Base-by-base conservation (phyloP, 1,140 invertebrate genomes). In the Eufriesea mexicana region DNA sequence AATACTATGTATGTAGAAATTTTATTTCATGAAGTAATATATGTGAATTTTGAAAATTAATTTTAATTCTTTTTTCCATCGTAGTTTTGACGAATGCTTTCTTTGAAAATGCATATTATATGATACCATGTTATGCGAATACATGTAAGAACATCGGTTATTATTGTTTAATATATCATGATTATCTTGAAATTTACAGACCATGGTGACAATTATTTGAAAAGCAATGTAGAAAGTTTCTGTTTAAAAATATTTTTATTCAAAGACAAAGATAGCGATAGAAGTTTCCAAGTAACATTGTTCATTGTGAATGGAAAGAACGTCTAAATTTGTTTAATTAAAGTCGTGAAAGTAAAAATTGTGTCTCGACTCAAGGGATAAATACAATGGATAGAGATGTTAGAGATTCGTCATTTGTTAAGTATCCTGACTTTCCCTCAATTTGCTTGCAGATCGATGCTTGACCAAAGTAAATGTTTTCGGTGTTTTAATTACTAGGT, bases 101-200 rank as follows among this genome's bases (percentile, higher is more conserved):
- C 14, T 66, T 87, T 93, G 12, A 91, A 96, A 96, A 87, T 95
- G 95, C 94, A 61, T 95, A 94, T 47, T 95, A 93, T 77, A 92
- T 94, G 79, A 89, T 95, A n/a, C 95, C 95, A 2, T 95, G 95
- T 84, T 95, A 94, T 86, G 93, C 95, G 89, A 91, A 94, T 67
- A 94, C 94, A 14, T 95, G 94, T 85, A 95, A 95, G 79, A 95
- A 93, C 79, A 93, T 94, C 51, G 94, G 95, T 83, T 95, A 96
- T 87, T 95, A 95, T 76, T 95, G 95, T 84, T 95, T 95, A 6
- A 91, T 92, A 78, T 96, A 95, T 79, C 93, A 92, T 76, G 93
- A 94, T 25, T 95, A 94, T 85, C 90, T 95, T 59, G 95, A 95
- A 25, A 92, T 92, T 62, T 94, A 94, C 76, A 91, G 84, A 70